Evolutionary conservation across 2,888 invertebrate species (phyloP).

Genomic region (Acrocera orbiculus): DNA sequence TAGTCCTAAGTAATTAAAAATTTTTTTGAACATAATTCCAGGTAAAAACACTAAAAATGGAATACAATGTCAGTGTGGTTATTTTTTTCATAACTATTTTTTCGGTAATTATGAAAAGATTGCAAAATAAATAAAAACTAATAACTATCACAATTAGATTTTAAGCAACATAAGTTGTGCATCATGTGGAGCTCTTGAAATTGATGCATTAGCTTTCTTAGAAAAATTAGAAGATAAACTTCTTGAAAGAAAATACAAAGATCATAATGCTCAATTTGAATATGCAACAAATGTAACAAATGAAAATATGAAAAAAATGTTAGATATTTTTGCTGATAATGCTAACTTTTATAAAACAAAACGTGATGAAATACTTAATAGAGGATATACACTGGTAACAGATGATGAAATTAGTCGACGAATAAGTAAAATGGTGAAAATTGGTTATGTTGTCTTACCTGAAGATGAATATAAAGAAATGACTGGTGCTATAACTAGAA

Average conservation of each 20-base stretch:
- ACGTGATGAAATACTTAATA: slow-evolving; percentile 27
- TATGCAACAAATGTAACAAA: slow-evolving; percentile 50
- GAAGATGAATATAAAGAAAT: slow-evolving; percentile 43
- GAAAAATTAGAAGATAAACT: neutral
- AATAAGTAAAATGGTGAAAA: slow-evolving; percentile 49
- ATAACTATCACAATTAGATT: too few relatives aligned
- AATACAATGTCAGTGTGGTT: too few relatives aligned
- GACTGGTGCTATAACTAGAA: slow-evolving; percentile 45
- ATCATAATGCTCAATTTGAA: neutral
- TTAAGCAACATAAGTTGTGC: too few relatives aligned
- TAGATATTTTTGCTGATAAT: slow-evolving; percentile 18
- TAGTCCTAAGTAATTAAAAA: too few relatives aligned
- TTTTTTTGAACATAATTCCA: too few relatives aligned
- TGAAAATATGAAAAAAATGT: slow-evolving; percentile 39
- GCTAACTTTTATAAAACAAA: slow-evolving; percentile 23
- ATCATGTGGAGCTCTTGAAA: neutral
- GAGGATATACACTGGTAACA: slow-evolving; percentile 49
- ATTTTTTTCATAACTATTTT: too few relatives aligned
- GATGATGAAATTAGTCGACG: slow-evolving; percentile 50
- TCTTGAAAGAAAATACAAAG: neutral
- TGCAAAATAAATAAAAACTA: too few relatives aligned
- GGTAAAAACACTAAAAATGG: too few relatives aligned
- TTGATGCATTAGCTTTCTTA: neutral
- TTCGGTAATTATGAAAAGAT: too few relatives aligned
- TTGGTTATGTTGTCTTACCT: slow-evolving; percentile 52